Conservation (phyloP, 2,113 vertebrate species). For the Copsychus sechellarum region DNA sequence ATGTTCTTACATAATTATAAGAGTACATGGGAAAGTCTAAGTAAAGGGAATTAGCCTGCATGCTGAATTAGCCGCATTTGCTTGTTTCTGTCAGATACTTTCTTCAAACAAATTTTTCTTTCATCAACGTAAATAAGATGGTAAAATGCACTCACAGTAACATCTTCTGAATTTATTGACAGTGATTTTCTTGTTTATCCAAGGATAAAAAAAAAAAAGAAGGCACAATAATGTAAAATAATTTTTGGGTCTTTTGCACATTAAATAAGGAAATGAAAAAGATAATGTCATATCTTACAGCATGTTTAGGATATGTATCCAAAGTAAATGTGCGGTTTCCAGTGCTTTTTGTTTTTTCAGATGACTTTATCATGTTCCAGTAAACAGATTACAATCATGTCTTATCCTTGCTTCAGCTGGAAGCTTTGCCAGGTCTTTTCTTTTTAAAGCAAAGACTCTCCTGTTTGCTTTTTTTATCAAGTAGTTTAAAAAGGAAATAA, state of each 20-base stretch:
- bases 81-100: not conserved
- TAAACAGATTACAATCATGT: constrained; percentile 10
- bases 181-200: not conserved
- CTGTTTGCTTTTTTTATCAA: constrained; percentile 33
- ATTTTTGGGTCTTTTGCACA: not conserved
- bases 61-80: not conserved
- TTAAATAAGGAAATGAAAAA: constrained; percentile 25
- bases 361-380: not conserved
- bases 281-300: not conserved
- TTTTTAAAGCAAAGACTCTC: constrained; percentile 25
- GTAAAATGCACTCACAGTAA: not conserved
- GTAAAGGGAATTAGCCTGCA: not conserved
- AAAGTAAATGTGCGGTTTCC: constrained; percentile 58
- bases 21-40: not conserved
- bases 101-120: not conserved
- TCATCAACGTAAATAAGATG: not conserved
- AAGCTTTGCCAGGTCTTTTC: constrained; percentile 41
- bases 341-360: constrained; percentile 43
- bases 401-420: constrained; percentile 41
- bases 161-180: not conserved
- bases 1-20: not conserved
- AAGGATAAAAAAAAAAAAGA: not conserved
- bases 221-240: not conserved
- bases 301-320: constrained; percentile 30
- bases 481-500: constrained; percentile 1